Conservation (phyloP, 2,113 vertebrate species). For the Falcunculus frontatus region DNA sequence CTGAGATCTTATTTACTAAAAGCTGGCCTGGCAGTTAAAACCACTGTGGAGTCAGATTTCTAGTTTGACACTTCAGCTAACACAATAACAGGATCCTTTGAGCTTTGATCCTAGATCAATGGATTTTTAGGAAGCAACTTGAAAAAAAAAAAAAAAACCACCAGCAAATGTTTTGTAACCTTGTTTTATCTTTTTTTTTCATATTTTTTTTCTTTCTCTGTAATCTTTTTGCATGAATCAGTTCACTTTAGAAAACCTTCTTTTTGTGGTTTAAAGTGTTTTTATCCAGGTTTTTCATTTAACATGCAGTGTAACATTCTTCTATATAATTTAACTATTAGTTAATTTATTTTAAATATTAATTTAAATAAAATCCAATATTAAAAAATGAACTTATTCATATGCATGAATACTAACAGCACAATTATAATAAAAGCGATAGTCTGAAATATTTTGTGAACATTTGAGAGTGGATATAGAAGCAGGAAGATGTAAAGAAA, state of each 20-base stretch:
- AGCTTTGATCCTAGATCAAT: neutral
- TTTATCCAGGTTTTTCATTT: neutral
- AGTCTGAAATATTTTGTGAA: neutral
- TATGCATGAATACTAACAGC: neutral
- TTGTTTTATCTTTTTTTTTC: neutral
- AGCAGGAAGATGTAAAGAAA: neutral
- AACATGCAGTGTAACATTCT: neutral
- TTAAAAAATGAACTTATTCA: neutral
- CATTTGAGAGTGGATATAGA: neutral
- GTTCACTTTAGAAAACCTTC: neutral
- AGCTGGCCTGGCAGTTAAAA: neutral
- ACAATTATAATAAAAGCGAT: neutral
- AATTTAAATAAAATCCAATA: neutral
- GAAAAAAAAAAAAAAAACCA: neutral
- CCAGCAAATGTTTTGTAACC: neutral
- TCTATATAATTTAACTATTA: neutral
- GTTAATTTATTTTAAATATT: neutral
- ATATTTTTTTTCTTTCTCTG: neutral
- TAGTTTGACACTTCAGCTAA: neutral
- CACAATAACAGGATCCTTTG: neutral
- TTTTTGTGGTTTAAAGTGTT: neutral
- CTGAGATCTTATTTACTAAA: neutral
- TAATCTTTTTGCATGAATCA: neutral
- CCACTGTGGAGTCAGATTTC: neutral
- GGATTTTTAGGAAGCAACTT: neutral